Percentiles rank a stretch among this genome's conserved stretches.
phyloP scores from a whole-genome alignment of 2,113 vertebrate species.

The Eleginops maclovinus region DNA sequence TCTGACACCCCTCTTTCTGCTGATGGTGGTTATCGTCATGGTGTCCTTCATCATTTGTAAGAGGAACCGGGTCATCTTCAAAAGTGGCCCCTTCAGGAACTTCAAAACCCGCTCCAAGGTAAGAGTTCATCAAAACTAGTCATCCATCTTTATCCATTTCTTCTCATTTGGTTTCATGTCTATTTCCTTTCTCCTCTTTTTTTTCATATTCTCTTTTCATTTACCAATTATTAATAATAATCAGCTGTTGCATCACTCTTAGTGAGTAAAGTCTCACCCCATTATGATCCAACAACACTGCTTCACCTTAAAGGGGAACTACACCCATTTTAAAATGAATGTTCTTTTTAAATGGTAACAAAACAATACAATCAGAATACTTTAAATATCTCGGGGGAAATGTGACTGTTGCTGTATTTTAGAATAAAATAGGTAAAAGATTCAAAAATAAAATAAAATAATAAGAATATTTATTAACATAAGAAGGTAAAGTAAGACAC shows the following conservation, averaged over 20 bases:
- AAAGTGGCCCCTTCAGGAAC: conserved; percentile 91
- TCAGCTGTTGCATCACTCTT: neutral
- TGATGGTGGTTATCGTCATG: conserved; percentile 94
- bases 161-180: neutral
- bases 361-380: too few species aligned
- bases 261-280: neutral
- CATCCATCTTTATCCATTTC: neutral
- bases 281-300: neutral
- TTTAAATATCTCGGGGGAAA: too few species aligned
- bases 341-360: too few species aligned
- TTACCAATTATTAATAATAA: conserved; percentile 5
- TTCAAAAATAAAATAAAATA: too few species aligned
- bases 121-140: neutral
- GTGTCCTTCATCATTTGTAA: conserved; percentile 94
- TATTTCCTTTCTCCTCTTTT: neutral
- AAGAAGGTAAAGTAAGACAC: too few species aligned
- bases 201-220: neutral
- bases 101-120: conserved; percentile 96
- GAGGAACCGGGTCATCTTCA: conserved; percentile 97
- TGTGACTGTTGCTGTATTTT: too few species aligned
- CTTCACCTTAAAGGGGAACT: neutral
- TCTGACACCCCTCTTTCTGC: conserved; percentile 92
- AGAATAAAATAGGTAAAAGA: too few species aligned
- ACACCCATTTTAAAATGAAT: too few species aligned
- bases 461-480: too few species aligned